Base-by-base conservation (phyloP, 2,113 vertebrate species). In the Anhinga rufa region DNA sequence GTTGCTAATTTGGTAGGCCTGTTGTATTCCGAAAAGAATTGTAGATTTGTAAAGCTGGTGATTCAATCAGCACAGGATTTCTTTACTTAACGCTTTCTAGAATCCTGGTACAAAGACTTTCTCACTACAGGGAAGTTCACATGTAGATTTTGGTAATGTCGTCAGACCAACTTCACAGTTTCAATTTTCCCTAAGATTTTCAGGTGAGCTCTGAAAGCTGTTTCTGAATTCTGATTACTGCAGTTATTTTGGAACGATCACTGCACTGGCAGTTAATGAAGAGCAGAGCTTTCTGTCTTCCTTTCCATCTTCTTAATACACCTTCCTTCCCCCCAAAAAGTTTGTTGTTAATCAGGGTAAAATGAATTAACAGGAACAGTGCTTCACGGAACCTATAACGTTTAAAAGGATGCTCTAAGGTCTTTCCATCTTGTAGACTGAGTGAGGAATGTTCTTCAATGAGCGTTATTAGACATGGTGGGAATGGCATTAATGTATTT, bases 321-420 rank as follows among this genome's bases (percentile, higher is more conserved):
- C 6, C 28, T 70, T 34, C 19, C 17, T 44, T 1, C 17, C 19
- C 13, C 8, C 0, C 3, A 2, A 32, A 14, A n/a, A 34, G 4
- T 57, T 55, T 75, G 6, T 34, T 81, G 16, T 48, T 81, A n/a
- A 8, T 0, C 57, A 26, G 7, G 19, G 9, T 4, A 22, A 62
- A 44, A 65, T 38, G 0, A 77, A 57, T 62, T 81, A 25, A 17
- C 3, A 5, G 20, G 11, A 64, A 6, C 4, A 38, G 15, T 34
- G 9, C 75, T 88, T 79, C 6, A 10, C 36, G 36, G 29, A 76
- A 60, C 49, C 5, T 54, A 0, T 54, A 34, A 34, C 5, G 14
- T 48, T 81, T 78, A 55, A 89, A 80, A 62, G 28, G 31, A 29
- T 5, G 2, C 2, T 40, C 10, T 36, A 7, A 78, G 25, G 21